Percentiles rank a stretch among this genome's conserved stretches.
These are phyloP conservation scores for Meloe dianella DNA, from an alignment of 2,888 invertebrate genomes.

Conservation along the genomic window DNA sequence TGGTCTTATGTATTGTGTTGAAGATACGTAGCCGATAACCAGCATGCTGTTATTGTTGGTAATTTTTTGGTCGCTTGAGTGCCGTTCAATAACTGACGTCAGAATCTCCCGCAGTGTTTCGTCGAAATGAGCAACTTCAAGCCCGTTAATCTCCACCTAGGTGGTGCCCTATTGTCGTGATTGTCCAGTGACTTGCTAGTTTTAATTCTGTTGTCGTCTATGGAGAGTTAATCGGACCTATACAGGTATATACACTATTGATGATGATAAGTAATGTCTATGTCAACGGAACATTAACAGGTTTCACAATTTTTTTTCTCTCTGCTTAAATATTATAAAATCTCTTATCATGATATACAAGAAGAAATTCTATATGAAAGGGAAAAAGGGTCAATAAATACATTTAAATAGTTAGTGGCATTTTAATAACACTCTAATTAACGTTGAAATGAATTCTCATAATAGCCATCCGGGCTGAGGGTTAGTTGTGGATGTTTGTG, in stretches of 20 bases:
- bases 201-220: conserved; percentile 39
- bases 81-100: conserved; percentile 47
- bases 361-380: background rate
- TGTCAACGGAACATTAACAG: conserved; percentile 11
- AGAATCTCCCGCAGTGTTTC: conserved; percentile 44
- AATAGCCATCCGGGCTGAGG: conserved; percentile 41
- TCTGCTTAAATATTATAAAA: no score
- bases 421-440: conserved; percentile 52
- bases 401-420: conserved; percentile 44
- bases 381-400: conserved; percentile 34
- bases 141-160: conserved; percentile 51
- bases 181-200: conserved; percentile 46
- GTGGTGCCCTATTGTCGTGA: conserved; percentile 50
- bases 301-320: background rate
- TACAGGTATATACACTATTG: background rate
- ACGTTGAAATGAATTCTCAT: conserved; percentile 43
- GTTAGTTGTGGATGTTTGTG: no score
- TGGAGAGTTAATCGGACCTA: conserved; percentile 27
- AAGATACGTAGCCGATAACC: conserved; percentile 51
- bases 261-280: background rate
- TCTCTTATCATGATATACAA: no score
- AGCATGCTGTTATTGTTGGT: conserved; percentile 52
- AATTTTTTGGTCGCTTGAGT: conserved; percentile 52
- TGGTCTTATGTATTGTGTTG: conserved; percentile 41
- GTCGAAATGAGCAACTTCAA: conserved; percentile 50